Conservation (phyloP, 2,113 vertebrate species). For the Cygnus atratus region DNA sequence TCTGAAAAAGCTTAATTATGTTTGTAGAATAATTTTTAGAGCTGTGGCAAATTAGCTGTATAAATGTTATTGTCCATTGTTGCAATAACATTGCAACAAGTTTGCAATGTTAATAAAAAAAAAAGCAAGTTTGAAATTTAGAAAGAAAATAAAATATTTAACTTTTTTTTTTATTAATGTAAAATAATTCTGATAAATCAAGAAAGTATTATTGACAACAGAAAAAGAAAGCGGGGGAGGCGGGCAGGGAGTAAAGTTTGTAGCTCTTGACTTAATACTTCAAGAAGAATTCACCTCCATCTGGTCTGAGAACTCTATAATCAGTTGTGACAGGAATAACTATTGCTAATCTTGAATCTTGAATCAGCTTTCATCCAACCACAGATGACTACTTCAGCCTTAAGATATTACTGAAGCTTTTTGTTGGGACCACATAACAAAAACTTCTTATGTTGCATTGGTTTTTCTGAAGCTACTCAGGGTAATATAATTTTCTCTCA, state of each 20-base stretch:
- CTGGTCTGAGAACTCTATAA: background rate
- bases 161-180: background rate
- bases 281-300: background rate
- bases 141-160: background rate
- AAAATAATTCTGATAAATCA: background rate
- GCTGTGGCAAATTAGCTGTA: background rate
- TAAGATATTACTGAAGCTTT: background rate
- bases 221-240: background rate
- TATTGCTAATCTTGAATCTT: background rate
- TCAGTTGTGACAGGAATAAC: background rate
- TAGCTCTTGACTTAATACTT: background rate
- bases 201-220: background rate
- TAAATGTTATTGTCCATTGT: background rate
- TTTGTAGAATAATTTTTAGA: background rate
- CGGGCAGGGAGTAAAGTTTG: background rate
- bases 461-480: background rate
- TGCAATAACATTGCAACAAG: background rate
- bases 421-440: background rate
- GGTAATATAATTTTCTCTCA: background rate
- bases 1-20: background rate
- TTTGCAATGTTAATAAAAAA: too few species aligned
- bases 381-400: background rate
- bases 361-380: background rate
- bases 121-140: background rate
- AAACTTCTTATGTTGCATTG: background rate